Percentiles rank a stretch among this genome's conserved stretches.
Evolutionary conservation across 2,797 vertebrate species (phyloP).

Genomic region (Urophycis tenuis): DNA sequence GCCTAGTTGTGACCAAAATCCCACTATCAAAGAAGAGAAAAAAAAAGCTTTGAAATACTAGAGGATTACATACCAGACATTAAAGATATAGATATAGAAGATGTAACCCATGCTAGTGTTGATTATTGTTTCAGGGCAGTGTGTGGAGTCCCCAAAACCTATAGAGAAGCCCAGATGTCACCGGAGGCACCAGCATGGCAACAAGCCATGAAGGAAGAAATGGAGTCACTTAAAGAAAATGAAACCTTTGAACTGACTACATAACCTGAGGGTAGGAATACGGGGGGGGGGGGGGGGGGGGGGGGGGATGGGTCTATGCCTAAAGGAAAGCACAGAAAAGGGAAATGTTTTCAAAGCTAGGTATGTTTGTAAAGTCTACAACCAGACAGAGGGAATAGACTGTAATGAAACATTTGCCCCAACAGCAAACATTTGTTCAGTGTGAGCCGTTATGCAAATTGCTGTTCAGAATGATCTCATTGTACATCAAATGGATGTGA

Average conservation of each 20-base stretch:
- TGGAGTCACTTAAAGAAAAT: constrained; percentile 16
- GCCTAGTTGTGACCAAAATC: too few species aligned
- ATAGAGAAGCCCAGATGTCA: too few species aligned
- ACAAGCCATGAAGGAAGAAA: constrained; percentile 21
- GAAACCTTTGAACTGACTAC: not conserved
- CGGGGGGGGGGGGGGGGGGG: constrained; percentile 12
- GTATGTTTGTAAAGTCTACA: constrained; percentile 7
- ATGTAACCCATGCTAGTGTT: too few species aligned
- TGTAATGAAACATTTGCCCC: too few species aligned
- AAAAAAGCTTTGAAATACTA: not conserved
- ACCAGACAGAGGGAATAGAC: too few species aligned
- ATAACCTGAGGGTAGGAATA: constrained; percentile 9
- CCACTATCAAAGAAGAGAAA: constrained; percentile 1
- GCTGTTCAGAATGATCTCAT: too few species aligned
- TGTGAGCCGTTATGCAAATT: too few species aligned
- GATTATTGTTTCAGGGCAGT: too few species aligned
- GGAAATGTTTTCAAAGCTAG: constrained; percentile 11
- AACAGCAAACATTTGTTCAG: too few species aligned
- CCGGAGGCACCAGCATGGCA: constrained; percentile 14
- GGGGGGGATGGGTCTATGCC: constrained; percentile 14
- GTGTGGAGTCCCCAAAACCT: too few species aligned
- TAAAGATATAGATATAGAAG: too few species aligned
- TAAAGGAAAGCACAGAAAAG: constrained; percentile 6
- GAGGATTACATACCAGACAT: constrained; percentile 4
- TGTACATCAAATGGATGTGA: too few species aligned